A percentile compares a stretch with the other conserved stretches of the same genome.
These are phyloP conservation scores for Phrynocephalus forsythii DNA, from an alignment of 2,797 vertebrate genomes.

Conservation along the genomic window DNA sequence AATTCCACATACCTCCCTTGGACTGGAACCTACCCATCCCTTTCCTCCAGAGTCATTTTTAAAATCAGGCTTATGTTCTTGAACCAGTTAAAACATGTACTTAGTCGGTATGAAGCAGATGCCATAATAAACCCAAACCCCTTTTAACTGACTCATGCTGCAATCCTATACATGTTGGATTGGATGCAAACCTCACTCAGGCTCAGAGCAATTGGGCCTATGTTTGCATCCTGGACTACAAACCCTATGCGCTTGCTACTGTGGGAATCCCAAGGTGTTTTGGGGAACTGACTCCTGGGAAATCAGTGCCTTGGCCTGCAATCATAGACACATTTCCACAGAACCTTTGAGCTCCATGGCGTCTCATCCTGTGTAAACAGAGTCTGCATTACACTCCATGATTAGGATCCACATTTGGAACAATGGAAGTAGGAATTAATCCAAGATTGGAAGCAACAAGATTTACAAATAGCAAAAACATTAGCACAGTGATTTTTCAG, in stretches of 20 bases:
- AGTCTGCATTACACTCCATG: not conserved
- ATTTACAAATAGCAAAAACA: too few species aligned
- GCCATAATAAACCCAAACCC: slow-evolving; percentile 35
- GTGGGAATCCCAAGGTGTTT: not conserved
- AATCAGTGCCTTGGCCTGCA: not conserved
- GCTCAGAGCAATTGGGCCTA: not conserved
- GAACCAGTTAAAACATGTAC: slow-evolving; percentile 13
- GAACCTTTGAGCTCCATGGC: not conserved
- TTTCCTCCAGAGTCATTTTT: not conserved
- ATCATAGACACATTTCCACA: not conserved
- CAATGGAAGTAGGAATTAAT: not conserved
- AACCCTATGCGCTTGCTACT: not conserved
- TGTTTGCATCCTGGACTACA: not conserved
- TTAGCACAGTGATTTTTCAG: too few species aligned
- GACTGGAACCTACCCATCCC: not conserved
- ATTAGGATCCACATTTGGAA: not conserved
- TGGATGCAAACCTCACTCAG: not conserved
- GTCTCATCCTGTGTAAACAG: not conserved
- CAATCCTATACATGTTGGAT: not conserved
- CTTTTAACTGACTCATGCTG: slow-evolving; percentile 13
- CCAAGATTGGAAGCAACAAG: not conserved
- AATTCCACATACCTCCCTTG: not conserved
- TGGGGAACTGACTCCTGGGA: not conserved
- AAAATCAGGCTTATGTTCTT: not conserved
- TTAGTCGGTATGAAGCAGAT: not conserved